Percentiles rank a stretch among this genome's conserved stretches.
These are phyloP conservation scores for Gavialis gangeticus DNA, from an alignment of 2,113 vertebrate species.

Conservation along the genomic window DNA sequence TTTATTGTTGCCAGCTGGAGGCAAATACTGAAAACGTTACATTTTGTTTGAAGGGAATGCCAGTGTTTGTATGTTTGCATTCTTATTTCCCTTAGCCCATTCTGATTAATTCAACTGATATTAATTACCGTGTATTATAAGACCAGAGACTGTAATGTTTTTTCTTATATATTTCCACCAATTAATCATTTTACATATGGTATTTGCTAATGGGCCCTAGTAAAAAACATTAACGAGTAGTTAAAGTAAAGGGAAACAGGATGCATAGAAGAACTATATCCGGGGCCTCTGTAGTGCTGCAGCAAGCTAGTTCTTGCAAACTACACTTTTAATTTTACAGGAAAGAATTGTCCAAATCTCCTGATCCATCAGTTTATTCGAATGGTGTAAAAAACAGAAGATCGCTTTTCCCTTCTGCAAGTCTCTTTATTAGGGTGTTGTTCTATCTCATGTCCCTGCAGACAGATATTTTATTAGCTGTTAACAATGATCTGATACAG, in stretches of 20 bases:
- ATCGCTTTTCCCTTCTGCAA: conserved; percentile 40
- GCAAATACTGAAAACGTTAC: conserved; percentile 27
- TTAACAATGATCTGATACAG: conserved; percentile 71
- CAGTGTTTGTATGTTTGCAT: conserved; percentile 2
- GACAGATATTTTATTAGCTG: conserved; percentile 74
- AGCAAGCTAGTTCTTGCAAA: neutral
- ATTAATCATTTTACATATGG: conserved; percentile 31
- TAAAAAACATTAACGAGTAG: conserved; percentile 21
- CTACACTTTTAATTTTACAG: conserved; percentile 28
- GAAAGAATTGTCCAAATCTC: conserved; percentile 18
- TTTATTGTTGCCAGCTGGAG: conserved; percentile 63
- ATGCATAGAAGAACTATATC: neutral
- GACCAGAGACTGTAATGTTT: conserved; percentile 47
- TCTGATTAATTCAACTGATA: conserved; percentile 60
- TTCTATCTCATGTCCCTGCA: conserved; percentile 60
- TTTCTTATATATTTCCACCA: conserved; percentile 14
- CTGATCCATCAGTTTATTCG: conserved; percentile 25
- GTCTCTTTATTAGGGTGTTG: conserved; percentile 61
- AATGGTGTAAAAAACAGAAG: conserved; percentile 24
- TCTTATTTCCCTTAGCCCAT: conserved; percentile 57
- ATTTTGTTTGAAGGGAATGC: neutral
- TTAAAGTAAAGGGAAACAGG: neutral
- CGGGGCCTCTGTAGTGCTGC: accelerated
- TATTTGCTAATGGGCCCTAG: conserved; percentile 50
- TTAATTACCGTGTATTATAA: conserved; percentile 43